Conservation (phyloP, 2,888 invertebrate species). For the Xanthostigma xanthostigma region DNA sequence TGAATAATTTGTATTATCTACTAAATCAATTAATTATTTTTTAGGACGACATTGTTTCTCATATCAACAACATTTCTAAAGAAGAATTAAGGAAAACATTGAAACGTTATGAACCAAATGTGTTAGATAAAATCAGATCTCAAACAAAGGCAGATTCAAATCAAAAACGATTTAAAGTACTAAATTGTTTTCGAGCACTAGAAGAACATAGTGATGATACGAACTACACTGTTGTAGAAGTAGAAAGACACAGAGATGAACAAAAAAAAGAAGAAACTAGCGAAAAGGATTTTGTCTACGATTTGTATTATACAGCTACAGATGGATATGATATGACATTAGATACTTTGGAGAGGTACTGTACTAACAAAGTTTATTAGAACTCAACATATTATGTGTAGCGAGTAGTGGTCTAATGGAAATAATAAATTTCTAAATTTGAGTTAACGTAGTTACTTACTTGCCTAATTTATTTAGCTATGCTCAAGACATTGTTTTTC, state of each 20-base stretch:
- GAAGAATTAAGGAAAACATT: conserved; percentile 31
- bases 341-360: conserved; percentile 27
- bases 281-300: conserved; percentile 38
- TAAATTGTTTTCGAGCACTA: conserved; percentile 38
- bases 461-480: too few species aligned
- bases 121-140: conserved; percentile 30
- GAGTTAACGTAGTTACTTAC: too few species aligned
- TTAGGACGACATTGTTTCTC: conserved; percentile 27
- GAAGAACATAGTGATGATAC: conserved; percentile 17
- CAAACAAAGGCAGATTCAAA: conserved; percentile 30
- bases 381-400: too few species aligned
- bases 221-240: conserved; percentile 39
- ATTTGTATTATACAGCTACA: conserved; percentile 42
- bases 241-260: conserved; percentile 18
- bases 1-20: too few species aligned
- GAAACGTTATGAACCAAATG: conserved; percentile 31
- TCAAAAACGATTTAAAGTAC: conserved; percentile 40
- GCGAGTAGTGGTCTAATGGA: too few species aligned
- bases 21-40: conserved; percentile 12
- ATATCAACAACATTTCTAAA: conserved; percentile 32
- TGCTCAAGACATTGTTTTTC: too few species aligned
- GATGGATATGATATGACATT: conserved; percentile 30
- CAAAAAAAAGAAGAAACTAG: conserved; percentile 13
- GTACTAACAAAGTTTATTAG: neutral
- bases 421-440: too few species aligned